Percentiles rank a stretch among this genome's conserved stretches.
Conservation (phyloP, 53 echinoderm and acorn worm genomes). For the Paelopatides confundens region DNA sequence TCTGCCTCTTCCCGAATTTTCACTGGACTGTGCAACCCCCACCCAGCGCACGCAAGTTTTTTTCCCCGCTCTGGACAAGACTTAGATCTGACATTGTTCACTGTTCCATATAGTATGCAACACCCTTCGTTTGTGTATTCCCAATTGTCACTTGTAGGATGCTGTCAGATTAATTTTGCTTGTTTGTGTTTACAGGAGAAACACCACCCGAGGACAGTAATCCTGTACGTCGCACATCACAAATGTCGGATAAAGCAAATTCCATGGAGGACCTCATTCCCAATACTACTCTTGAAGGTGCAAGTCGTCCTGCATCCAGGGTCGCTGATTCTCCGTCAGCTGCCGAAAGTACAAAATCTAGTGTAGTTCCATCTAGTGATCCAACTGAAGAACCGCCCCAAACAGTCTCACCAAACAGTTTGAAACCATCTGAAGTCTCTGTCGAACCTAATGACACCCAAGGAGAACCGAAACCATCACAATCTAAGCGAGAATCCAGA, state of each 20-base stretch:
- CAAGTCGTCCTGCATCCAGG: not conserved
- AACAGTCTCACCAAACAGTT: not conserved
- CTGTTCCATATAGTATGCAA: too few relatives aligned
- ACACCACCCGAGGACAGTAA: not conserved
- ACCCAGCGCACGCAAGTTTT: too few relatives aligned
- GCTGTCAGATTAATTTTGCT: too few relatives aligned
- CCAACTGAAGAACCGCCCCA: too few relatives aligned
- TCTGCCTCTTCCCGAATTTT: too few relatives aligned
- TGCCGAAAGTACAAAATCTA: too few relatives aligned
- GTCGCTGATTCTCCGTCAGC: not conserved
- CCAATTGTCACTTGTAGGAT: too few relatives aligned
- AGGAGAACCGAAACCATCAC: not conserved
- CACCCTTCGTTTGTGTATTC: too few relatives aligned
- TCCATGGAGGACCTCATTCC: not conserved
- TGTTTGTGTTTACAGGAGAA: not conserved
- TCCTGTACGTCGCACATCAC: not conserved
- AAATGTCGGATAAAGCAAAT: not conserved
- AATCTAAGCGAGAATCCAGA: conserved; percentile 33
- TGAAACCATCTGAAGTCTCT: not conserved
- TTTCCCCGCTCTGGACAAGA: too few relatives aligned
- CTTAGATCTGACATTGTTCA: too few relatives aligned
- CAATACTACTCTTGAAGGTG: not conserved
- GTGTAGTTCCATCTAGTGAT: too few relatives aligned
- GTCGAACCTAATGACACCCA: not conserved
- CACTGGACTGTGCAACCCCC: too few relatives aligned